phyloP scores from a whole-genome alignment of 2,797 vertebrate genomes.

The Vespertilio murinus region DNA sequence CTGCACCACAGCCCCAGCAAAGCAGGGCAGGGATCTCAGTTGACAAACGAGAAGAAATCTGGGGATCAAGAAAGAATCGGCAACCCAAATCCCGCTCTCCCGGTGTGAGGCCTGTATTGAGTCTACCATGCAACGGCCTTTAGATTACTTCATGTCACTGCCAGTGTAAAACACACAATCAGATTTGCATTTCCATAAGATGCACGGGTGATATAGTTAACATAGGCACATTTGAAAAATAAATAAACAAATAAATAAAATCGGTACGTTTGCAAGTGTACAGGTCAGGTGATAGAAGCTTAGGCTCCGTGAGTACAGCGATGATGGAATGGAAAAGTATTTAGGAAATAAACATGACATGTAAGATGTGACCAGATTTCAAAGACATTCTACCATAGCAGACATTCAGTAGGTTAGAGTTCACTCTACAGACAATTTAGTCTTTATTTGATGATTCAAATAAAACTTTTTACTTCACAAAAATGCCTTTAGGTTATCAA shows the following conservation, averaged over 20 bases:
- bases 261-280: neutral
- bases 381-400: neutral
- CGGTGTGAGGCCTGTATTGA: neutral
- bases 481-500: neutral
- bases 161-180: neutral
- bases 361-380: neutral
- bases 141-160: neutral
- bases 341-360: neutral
- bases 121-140: neutral
- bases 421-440: neutral
- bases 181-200: constrained; percentile 1
- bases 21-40: neutral
- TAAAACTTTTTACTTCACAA: neutral
- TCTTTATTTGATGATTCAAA: constrained; percentile 10
- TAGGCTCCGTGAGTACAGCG: neutral
- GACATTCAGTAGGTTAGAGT: neutral
- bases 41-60: neutral
- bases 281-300: neutral
- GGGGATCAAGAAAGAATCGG: neutral
- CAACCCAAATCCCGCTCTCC: neutral
- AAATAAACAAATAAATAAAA: neutral
- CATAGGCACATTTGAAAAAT: neutral
- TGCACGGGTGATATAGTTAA: neutral
- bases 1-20: neutral
- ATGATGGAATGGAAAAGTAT: neutral